These are phyloP conservation scores for Rhyacophila brunnea DNA, from an alignment of 1,140 invertebrate species.

Conservation along the genomic window DNA sequence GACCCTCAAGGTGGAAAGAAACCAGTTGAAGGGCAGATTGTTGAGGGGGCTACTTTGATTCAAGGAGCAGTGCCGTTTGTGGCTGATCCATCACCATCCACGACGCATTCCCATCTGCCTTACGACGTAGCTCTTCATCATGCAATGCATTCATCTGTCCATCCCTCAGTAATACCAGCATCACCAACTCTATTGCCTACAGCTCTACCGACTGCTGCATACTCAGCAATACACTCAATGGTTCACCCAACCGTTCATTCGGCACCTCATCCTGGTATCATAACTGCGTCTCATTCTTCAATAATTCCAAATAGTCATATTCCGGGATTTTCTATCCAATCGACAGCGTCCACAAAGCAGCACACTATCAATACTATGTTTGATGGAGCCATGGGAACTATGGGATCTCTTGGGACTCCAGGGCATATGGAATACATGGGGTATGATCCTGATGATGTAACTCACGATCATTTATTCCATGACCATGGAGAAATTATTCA, in stretches of 20 bases:
- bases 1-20: conserved; percentile 27
- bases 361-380: background rate
- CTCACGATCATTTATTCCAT: conserved; percentile 52
- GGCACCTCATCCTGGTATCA: background rate
- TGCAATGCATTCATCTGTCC: conserved; percentile 6
- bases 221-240: too few species aligned
- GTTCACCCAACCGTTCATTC: background rate
- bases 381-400: conserved; percentile 29
- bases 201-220: background rate
- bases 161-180: background rate
- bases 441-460: conserved; percentile 49
- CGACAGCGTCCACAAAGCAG: conserved; percentile 35
- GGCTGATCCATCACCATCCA: background rate
- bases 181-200: background rate
- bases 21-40: background rate
- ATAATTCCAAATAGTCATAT: conserved; percentile 10
- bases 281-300: conserved; percentile 14
- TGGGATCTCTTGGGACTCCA: conserved; percentile 43
- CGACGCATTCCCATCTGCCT: conserved; percentile 11
- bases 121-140: conserved; percentile 23
- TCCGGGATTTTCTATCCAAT: conserved; percentile 30
- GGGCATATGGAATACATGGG: conserved; percentile 45
- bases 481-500: conserved; percentile 50
- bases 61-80: background rate
- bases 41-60: conserved; percentile 1